phyloP scores from a whole-genome alignment of 2,888 invertebrate species.

The Lepidochrysops patricia region DNA sequence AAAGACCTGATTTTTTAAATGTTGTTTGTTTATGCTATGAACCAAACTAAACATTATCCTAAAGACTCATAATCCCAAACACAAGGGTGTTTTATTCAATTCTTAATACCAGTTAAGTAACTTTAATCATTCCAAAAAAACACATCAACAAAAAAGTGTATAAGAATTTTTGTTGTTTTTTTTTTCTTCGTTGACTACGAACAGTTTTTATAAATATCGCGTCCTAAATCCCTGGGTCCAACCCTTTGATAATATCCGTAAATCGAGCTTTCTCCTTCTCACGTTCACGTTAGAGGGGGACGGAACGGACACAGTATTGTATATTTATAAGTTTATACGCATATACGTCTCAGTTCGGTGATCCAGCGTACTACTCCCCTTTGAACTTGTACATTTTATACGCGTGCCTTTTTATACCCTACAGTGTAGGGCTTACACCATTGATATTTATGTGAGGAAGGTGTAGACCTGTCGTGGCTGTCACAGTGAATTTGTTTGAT shows the following conservation, averaged over 20 bases:
- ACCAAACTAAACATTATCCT: not conserved
- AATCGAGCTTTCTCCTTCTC: not conserved
- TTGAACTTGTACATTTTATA: slow-evolving; percentile 1
- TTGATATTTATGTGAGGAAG: not conserved
- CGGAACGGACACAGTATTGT: not conserved
- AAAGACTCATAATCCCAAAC: not conserved
- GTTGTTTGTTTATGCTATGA: no score
- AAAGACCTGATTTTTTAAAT: no score
- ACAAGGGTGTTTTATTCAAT: not conserved
- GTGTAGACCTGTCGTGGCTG: not conserved
- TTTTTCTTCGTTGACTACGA: not conserved
- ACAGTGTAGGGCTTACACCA: no score
- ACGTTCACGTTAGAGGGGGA: not conserved
- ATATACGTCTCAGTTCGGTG: not conserved
- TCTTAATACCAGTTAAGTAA: no score
- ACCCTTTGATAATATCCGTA: slow-evolving; percentile 10
- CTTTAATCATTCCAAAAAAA: not conserved
- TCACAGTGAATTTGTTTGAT: not conserved
- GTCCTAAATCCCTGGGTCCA: slow-evolving; percentile 4
- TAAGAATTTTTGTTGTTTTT: not conserved
- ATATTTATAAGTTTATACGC: slow-evolving; percentile 5
- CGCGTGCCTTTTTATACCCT: not conserved
- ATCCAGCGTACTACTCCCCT: slow-evolving; percentile 9
- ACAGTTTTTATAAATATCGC: slow-evolving; percentile 7
- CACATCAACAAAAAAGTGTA: not conserved